A percentile compares a stretch with the other conserved stretches of the same genome.
phyloP scores from a whole-genome alignment of 2,797 vertebrate species.

The Graptemys geographica region DNA sequence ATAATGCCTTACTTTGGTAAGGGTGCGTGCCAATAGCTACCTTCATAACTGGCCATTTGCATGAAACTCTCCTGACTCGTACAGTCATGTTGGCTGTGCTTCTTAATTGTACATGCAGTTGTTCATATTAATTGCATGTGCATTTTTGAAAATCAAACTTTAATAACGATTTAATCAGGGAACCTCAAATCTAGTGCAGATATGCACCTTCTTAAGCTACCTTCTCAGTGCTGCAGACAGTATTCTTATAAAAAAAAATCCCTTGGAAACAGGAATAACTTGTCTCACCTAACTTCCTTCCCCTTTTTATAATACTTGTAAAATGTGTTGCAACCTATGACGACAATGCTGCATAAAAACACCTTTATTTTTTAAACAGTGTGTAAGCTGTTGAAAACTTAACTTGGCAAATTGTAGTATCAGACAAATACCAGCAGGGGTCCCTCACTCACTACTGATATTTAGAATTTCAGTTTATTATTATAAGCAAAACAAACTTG shows the following conservation, averaged over 20 bases:
- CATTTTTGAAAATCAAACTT: background rate
- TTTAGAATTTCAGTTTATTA: accelerated
- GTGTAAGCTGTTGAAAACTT: background rate
- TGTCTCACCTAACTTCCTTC: background rate
- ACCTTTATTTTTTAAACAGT: background rate
- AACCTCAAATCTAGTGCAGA: background rate
- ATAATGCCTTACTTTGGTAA: background rate
- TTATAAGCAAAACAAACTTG: accelerated
- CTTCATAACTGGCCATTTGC: background rate
- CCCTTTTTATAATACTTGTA: background rate
- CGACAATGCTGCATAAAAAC: accelerated
- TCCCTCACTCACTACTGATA: background rate
- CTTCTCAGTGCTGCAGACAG: background rate
- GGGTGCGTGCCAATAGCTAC: background rate
- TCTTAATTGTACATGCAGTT: background rate
- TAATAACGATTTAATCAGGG: background rate
- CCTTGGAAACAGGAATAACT: background rate
- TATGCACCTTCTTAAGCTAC: background rate
- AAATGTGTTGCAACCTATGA: background rate
- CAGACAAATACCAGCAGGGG: conserved; percentile 7
- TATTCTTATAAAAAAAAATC: background rate
- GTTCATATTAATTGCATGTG: background rate
- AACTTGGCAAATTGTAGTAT: background rate
- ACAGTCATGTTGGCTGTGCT: background rate
- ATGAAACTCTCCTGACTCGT: background rate